Conservation (phyloP, 2,797 vertebrate species). For the Poeciliopsis paucimaculata region DNA sequence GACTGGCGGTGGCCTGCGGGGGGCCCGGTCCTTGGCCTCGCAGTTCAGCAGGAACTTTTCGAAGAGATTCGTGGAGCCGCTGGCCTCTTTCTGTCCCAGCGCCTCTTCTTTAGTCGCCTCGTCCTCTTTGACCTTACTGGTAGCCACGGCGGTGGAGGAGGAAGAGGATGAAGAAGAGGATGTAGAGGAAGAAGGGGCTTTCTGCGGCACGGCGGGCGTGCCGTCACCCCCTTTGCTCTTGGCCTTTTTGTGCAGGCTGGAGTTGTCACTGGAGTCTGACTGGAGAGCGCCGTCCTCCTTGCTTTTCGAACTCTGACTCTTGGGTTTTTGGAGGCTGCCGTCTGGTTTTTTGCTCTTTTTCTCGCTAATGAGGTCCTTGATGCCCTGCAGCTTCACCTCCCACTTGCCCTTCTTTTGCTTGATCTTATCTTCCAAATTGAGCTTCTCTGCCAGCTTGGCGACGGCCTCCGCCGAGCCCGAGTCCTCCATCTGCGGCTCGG, state of each 20-base stretch:
- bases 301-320: conserved; percentile 76
- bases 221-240: conserved; percentile 66
- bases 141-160: conserved; percentile 40
- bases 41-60: conserved; percentile 83
- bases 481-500: conserved; percentile 70
- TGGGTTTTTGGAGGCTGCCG: conserved; percentile 74
- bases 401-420: conserved; percentile 85
- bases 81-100: conserved; percentile 64
- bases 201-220: conserved; percentile 28
- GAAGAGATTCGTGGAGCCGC: conserved; percentile 79
- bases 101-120: conserved; percentile 71
- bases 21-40: conserved; percentile 81
- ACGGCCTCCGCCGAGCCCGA: conserved; percentile 20
- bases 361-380: conserved; percentile 77
- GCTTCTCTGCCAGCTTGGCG: conserved; percentile 58
- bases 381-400: conserved; percentile 77
- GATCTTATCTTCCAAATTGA: conserved; percentile 59
- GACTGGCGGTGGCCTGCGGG: conserved; percentile 62
- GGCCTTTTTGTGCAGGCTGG: conserved; percentile 55
- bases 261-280: conserved; percentile 84
- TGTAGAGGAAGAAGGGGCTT: conserved; percentile 63
- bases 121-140: conserved; percentile 65
- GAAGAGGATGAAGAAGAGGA: conserved; percentile 62
- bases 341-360: conserved; percentile 75
- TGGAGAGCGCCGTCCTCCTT: conserved; percentile 84